phyloP scores from a whole-genome alignment of 2,888 invertebrate genomes.

The Archips crataeganus region DNA sequence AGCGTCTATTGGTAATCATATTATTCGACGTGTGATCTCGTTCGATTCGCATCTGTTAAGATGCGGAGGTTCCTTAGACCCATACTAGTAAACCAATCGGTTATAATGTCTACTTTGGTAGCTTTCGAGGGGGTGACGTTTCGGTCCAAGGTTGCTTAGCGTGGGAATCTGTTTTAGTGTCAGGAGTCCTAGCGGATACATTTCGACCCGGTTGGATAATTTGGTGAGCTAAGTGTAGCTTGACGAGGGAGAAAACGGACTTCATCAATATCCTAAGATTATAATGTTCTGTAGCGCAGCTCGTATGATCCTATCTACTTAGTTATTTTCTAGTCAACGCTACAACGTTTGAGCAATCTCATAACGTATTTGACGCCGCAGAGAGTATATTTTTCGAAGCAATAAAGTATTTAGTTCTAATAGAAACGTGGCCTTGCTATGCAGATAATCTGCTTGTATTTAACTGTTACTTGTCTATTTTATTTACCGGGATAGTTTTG shows the following conservation, averaged over 20 bases:
- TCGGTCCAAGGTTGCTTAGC: not conserved
- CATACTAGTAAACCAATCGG: not conserved
- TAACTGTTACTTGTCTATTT: slow-evolving; percentile 30
- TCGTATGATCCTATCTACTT: slow-evolving; percentile 19
- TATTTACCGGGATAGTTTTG: not conserved
- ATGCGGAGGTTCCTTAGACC: not conserved
- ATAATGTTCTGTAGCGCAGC: slow-evolving; percentile 11
- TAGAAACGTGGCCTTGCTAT: slow-evolving; percentile 62
- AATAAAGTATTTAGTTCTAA: slow-evolving; percentile 54
- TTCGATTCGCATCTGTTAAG: too few relatives aligned
- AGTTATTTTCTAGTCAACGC: slow-evolving; percentile 41
- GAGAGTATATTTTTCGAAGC: slow-evolving; percentile 56
- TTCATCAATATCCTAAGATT: slow-evolving; percentile 13
- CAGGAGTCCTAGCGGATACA: not conserved
- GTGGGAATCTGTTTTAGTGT: not conserved
- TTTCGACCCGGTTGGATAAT: slow-evolving; percentile 1
- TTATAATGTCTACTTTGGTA: not conserved
- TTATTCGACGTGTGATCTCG: too few relatives aligned
- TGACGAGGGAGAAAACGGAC: not conserved
- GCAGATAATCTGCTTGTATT: slow-evolving; percentile 30
- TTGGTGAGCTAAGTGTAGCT: not conserved
- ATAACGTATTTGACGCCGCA: slow-evolving; percentile 44
- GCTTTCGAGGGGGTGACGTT: not conserved
- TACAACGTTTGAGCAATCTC: slow-evolving; percentile 29
- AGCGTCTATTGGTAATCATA: not conserved